Conservation (phyloP, 2,797 vertebrate species). For the Malurus splendens region DNA sequence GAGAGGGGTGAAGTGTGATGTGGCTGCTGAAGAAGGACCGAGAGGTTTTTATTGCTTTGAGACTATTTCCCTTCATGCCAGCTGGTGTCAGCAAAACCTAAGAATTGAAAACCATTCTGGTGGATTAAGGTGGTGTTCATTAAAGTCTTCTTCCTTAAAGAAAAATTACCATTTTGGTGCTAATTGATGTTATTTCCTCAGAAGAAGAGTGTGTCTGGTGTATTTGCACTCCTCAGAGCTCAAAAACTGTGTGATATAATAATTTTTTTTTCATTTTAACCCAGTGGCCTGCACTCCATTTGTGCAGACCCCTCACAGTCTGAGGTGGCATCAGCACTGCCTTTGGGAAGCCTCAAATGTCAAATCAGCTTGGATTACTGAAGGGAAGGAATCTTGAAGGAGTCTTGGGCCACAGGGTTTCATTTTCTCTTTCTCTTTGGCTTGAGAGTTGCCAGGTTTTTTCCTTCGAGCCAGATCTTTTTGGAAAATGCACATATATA, state of each 20-base stretch:
- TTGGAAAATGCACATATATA: neutral
- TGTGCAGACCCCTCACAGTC: neutral
- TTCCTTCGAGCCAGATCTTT: neutral
- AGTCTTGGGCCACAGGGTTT: no score
- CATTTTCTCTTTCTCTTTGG: neutral
- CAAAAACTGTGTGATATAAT: neutral
- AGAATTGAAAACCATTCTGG: neutral
- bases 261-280: neutral
- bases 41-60: neutral
- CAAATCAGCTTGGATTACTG: neutral
- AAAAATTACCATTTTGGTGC: neutral
- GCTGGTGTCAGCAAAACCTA: conserved; percentile 8
- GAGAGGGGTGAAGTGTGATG: neutral
- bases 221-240: neutral
- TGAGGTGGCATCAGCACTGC: neutral
- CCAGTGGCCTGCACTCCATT: fast-evolving
- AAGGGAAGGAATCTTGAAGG: neutral
- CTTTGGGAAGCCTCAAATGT: neutral
- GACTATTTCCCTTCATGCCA: neutral
- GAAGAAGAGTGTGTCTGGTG: neutral
- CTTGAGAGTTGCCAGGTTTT: neutral
- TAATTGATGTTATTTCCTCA: neutral
- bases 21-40: neutral
- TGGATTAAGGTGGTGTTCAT: neutral
- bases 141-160: neutral